phyloP scores from a whole-genome alignment of 2,888 invertebrate species.

The Thera britannica region DNA sequence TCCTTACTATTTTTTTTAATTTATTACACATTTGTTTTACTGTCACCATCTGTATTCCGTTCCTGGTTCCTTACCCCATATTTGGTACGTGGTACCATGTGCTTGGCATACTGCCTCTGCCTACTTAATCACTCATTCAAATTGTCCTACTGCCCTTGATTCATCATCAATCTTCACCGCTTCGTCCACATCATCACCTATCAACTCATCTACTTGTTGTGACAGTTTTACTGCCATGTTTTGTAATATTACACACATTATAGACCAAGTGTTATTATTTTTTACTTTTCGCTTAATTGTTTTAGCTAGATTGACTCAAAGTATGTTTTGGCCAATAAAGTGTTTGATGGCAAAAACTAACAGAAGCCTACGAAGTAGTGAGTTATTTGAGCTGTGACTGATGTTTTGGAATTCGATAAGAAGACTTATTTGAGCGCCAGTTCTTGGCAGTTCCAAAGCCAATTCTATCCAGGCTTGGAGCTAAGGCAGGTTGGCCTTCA shows the following conservation, averaged over 20 bases:
- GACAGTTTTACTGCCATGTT: slow-evolving; percentile 13
- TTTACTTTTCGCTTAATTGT: neutral
- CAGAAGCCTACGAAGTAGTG: too few species aligned
- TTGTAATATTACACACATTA: neutral
- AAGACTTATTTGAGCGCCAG: too few species aligned
- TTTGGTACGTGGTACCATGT: slow-evolving; percentile 2
- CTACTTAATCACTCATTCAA: slow-evolving; percentile 11
- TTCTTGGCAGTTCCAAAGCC: too few species aligned
- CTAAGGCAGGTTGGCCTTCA: too few species aligned
- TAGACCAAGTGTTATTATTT: neutral
- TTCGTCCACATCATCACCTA: slow-evolving; percentile 14
- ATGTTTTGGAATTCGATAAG: too few species aligned
- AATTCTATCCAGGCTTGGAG: too few species aligned
- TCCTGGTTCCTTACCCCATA: neutral
- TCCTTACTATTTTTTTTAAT: too few species aligned
- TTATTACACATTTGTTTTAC: neutral
- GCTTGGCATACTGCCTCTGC: slow-evolving; percentile 15
- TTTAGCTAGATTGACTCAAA: too few species aligned
- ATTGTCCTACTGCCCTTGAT: slow-evolving; percentile 32
- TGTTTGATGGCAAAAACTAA: too few species aligned
- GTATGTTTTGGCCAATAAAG: too few species aligned
- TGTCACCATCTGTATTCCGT: neutral
- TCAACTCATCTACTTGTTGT: slow-evolving; percentile 16
- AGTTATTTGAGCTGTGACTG: too few species aligned
- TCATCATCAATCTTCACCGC: slow-evolving; percentile 16